A percentile compares a stretch with the other conserved stretches of the same genome.
phyloP scores from a whole-genome alignment of 2,113 vertebrate species.

The Nycticebus coucang region DNA sequence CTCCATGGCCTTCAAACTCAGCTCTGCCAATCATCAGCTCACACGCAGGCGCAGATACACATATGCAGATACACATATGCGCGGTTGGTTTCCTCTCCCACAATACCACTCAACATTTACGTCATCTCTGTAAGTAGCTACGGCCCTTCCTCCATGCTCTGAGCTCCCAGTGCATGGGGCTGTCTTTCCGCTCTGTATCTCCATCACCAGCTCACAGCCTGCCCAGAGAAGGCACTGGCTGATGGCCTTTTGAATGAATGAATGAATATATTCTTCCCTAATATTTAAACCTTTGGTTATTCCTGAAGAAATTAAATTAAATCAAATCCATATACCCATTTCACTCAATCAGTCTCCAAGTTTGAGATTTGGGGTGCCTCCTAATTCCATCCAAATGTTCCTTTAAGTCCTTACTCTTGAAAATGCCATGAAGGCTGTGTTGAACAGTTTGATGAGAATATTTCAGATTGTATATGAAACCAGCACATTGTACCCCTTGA shows the following conservation, averaged over 20 bases:
- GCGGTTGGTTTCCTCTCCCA: not conserved
- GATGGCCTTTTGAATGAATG: not conserved
- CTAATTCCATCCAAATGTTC: not conserved
- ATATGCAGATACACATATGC: rapidly evolving
- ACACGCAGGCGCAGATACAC: too few species aligned
- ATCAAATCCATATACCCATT: not conserved
- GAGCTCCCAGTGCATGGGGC: not conserved
- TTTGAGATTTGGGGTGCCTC: not conserved
- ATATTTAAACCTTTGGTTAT: not conserved
- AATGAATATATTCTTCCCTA: not conserved
- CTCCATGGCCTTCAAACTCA: not conserved
- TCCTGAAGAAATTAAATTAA: not conserved
- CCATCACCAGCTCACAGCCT: not conserved
- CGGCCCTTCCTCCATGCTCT: not conserved
- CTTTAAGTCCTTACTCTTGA: not conserved
- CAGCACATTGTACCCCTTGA: too few species aligned
- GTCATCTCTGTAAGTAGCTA: not conserved
- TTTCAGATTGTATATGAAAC: too few species aligned
- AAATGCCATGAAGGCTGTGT: too few species aligned
- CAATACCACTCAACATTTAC: not conserved
- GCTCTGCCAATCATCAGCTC: not conserved
- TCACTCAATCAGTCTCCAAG: slow-evolving; percentile 9
- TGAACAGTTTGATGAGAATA: too few species aligned
- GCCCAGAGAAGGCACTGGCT: not conserved
- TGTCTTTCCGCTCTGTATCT: not conserved